phyloP scores from a whole-genome alignment of 2,797 vertebrate genomes.

The Stomatorhinus walkeri region DNA sequence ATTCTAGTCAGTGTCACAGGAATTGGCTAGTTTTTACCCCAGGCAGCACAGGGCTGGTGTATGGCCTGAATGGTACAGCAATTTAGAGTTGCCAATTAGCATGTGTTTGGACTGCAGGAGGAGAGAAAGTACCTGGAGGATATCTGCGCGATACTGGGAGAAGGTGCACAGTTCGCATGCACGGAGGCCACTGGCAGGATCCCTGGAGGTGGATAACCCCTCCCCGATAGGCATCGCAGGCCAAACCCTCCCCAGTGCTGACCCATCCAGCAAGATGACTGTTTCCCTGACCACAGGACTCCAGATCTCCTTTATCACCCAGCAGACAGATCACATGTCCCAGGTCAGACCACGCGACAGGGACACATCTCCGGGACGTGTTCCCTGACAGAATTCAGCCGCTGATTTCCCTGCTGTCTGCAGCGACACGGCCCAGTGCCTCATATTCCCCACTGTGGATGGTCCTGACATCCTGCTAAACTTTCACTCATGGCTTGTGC shows the following conservation, averaged over 20 bases:
- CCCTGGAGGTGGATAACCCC: neutral
- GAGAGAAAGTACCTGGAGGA: neutral
- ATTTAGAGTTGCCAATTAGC: neutral
- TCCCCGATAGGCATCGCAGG: neutral
- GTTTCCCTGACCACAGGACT: neutral
- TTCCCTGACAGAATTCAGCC: constrained; percentile 6
- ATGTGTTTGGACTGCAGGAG: neutral
- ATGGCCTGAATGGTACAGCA: neutral
- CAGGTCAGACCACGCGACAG: neutral
- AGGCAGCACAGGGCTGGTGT: neutral
- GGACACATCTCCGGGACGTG: neutral
- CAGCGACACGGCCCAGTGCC: neutral
- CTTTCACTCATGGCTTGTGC: neutral
- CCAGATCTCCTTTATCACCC: neutral
- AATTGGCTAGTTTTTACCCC: neutral
- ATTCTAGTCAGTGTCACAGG: neutral
- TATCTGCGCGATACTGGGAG: neutral
- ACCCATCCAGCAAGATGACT: neutral
- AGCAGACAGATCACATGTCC: constrained; percentile 6
- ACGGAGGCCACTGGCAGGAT: neutral
- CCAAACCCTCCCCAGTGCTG: neutral
- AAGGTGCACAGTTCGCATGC: neutral
- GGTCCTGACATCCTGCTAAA: neutral
- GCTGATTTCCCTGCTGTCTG: neutral
- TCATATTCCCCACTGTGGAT: neutral